A percentile compares a stretch with the other conserved stretches of the same genome.
Evolutionary conservation across 2,113 vertebrate genomes (phyloP).

Genomic region (Microtus richardsoni): DNA sequence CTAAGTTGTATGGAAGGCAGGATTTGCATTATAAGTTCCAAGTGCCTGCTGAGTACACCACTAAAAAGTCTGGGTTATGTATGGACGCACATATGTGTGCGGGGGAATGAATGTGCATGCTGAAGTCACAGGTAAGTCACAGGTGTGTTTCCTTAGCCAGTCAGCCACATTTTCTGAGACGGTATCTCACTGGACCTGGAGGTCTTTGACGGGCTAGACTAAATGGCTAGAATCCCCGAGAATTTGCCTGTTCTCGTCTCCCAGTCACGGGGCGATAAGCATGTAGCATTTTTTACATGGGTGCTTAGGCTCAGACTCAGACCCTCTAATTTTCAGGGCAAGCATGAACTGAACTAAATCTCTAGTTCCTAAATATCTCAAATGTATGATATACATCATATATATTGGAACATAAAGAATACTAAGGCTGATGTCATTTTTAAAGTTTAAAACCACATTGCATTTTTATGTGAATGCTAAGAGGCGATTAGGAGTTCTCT

Average conservation of each 20-base stretch:
- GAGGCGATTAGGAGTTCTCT: constrained; percentile 33
- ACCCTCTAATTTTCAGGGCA: not conserved
- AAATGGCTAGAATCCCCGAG: not conserved
- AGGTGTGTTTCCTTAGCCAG: not conserved
- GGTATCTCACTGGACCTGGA: not conserved
- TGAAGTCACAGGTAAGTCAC: not conserved
- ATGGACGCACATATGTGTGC: not conserved
- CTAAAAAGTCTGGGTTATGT: not conserved
- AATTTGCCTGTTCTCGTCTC: not conserved
- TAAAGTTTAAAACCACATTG: constrained; percentile 57
- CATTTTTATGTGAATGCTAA: constrained; percentile 55
- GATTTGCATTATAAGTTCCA: not conserved
- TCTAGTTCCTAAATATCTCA: not conserved
- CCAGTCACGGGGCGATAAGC: not conserved
- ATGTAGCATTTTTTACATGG: not conserved
- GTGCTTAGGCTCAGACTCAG: not conserved
- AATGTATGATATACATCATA: not conserved
- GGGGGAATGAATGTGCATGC: not conserved
- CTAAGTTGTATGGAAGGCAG: not conserved
- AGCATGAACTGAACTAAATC: not conserved
- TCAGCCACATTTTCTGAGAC: not conserved
- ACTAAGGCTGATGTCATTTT: constrained; percentile 37
- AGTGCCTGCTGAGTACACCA: not conserved
- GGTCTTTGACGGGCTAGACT: accelerated
- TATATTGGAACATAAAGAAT: not conserved